Conservation (phyloP, 2,797 vertebrate species). For the Esox lucius region DNA sequence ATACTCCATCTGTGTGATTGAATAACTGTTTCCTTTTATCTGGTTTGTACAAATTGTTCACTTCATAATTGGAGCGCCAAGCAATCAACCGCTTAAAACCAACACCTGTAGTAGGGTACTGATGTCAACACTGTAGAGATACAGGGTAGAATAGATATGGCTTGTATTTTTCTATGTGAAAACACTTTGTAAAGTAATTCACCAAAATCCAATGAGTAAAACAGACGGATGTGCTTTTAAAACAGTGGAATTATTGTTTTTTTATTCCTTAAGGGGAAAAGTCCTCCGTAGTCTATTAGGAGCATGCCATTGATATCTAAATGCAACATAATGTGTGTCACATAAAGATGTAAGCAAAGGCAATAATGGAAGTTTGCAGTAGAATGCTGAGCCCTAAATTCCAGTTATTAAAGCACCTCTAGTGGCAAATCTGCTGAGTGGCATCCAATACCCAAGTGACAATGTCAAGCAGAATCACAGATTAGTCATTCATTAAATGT, state of each 20-base stretch:
- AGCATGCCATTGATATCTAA: not conserved
- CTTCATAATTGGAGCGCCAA: slow-evolving; percentile 20
- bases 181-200: slow-evolving; percentile 38
- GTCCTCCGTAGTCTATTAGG: not conserved
- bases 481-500: not conserved
- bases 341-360: not conserved
- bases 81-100: slow-evolving; percentile 35
- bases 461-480: not conserved
- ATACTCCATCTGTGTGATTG: not conserved
- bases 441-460: not conserved
- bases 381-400: not conserved
- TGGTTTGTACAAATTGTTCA: slow-evolving; percentile 12
- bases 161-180: slow-evolving; percentile 48
- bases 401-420: not conserved
- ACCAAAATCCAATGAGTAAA: slow-evolving; percentile 39
- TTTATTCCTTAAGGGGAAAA: slow-evolving; percentile 6
- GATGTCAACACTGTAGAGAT: slow-evolving; percentile 34
- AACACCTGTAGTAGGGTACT: slow-evolving; percentile 25
- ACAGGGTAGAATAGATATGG: slow-evolving; percentile 35
- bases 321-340: not conserved
- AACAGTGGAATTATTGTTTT: slow-evolving; percentile 20
- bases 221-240: slow-evolving; percentile 17
- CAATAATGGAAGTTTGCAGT: not conserved
- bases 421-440: not conserved
- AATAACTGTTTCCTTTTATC: not conserved